These are phyloP conservation scores for Agrochola circellaris DNA, from an alignment of 2,888 invertebrate genomes.

Conservation along the genomic window DNA sequence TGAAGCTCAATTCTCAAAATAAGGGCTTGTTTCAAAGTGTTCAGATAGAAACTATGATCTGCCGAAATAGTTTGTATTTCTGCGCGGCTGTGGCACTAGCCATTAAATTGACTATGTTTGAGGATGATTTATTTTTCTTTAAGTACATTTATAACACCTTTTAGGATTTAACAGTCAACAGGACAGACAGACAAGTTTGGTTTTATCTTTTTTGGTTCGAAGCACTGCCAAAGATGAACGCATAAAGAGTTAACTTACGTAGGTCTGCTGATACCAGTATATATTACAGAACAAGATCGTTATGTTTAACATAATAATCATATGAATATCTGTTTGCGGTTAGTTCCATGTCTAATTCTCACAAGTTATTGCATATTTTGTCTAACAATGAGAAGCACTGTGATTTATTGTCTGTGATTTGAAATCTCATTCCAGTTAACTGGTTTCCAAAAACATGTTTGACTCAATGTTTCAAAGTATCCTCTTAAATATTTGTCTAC, in stretches of 20 bases:
- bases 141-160: not conserved
- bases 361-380: conserved; percentile 50
- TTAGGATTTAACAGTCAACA: conserved; percentile 7
- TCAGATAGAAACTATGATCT: not conserved
- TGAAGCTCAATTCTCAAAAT: not conserved
- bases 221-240: conserved; percentile 1
- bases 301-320: conserved; percentile 44
- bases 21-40: not conserved
- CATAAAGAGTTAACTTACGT: conserved; percentile 29
- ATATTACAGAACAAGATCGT: conserved; percentile 42
- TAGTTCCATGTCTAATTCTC: conserved; percentile 49
- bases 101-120: not conserved
- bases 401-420: conserved; percentile 29
- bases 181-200: not conserved
- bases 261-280: conserved; percentile 5
- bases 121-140: not conserved
- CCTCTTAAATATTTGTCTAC: not conserved
- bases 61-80: not conserved
- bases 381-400: conserved; percentile 39
- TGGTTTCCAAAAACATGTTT: not conserved
- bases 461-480: not conserved
- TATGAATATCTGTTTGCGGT: conserved; percentile 60
- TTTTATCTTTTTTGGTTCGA: not conserved
- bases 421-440: conserved; percentile 19
- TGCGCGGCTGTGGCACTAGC: not conserved